A percentile compares a stretch with the other conserved stretches of the same genome.
Conservation (phyloP, 2,888 invertebrate species). For the Leucophora obtusa region DNA sequence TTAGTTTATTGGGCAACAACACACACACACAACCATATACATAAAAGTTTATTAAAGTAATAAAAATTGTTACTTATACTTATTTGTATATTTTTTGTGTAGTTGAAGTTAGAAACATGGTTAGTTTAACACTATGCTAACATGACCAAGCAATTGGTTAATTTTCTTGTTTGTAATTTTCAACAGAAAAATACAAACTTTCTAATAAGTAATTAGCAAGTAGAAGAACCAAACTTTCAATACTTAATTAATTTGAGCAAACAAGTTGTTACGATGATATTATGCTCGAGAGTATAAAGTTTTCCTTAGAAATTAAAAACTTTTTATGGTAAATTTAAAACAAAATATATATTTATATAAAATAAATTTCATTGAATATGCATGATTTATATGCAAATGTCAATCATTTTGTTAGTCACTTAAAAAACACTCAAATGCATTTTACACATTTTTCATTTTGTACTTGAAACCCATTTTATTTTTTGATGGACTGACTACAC, state of each 20-base stretch:
- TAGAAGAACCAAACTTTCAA: background rate
- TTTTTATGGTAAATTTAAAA: background rate
- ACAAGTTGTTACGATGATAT: background rate
- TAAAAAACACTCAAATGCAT: conserved; percentile 14
- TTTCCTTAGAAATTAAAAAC: background rate
- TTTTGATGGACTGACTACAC: background rate
- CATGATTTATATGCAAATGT: background rate
- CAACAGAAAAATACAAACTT: background rate
- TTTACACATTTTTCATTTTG: conserved; percentile 1
- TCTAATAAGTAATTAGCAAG: background rate
- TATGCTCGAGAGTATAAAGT: background rate
- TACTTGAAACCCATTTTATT: background rate
- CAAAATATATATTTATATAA: background rate
- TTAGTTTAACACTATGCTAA: background rate
- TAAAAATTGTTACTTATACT: background rate
- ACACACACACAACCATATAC: background rate
- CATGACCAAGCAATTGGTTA: background rate
- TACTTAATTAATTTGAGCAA: background rate
- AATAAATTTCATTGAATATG: background rate
- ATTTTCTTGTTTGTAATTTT: background rate
- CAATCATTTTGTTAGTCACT: conserved; percentile 22
- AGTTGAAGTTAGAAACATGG: background rate
- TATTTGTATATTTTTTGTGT: background rate
- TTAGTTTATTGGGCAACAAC: conserved; percentile 1
- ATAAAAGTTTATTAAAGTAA: background rate